Conservation (phyloP, 2,797 vertebrate species). For the Botia kubotai region DNA sequence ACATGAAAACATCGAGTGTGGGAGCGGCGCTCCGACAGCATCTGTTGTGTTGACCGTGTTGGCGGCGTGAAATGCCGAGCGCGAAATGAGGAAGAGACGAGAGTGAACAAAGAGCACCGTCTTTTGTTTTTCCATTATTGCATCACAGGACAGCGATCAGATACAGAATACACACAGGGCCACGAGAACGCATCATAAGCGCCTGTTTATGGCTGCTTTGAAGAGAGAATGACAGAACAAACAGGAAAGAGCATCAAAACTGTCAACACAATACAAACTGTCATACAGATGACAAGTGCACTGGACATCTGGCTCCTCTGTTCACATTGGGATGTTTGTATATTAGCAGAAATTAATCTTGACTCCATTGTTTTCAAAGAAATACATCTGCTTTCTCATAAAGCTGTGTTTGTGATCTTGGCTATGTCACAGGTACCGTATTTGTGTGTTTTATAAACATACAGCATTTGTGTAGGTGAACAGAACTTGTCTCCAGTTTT, state of each 20-base stretch:
- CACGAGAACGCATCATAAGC: background rate
- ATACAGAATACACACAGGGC: background rate
- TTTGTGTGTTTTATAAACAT: background rate
- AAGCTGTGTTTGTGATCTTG: slow-evolving; percentile 1
- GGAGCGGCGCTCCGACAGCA: slow-evolving; percentile 48
- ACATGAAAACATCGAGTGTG: slow-evolving; percentile 43
- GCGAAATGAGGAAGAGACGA: slow-evolving; percentile 62
- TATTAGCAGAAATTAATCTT: slow-evolving; percentile 54
- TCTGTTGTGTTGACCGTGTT: slow-evolving; percentile 66
- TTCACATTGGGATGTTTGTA: slow-evolving; percentile 45
- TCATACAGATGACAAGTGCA: slow-evolving; percentile 59
- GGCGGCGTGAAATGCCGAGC: slow-evolving; percentile 73
- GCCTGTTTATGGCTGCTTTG: background rate
- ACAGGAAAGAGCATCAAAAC: background rate
- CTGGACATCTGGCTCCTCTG: background rate
- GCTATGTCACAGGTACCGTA: background rate
- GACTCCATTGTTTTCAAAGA: background rate
- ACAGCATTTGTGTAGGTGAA: background rate
- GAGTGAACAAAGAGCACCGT: slow-evolving; percentile 72
- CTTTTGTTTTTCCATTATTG: slow-evolving; percentile 42
- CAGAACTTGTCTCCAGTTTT: background rate
- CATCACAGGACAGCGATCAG: slow-evolving; percentile 29
- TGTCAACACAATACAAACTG: background rate
- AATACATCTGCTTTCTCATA: slow-evolving; percentile 45
- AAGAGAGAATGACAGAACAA: background rate